Percentiles rank a stretch among this genome's conserved stretches.
These are phyloP conservation scores for Morus bassanus DNA, from an alignment of 2,797 vertebrate genomes.

Conservation along the genomic window DNA sequence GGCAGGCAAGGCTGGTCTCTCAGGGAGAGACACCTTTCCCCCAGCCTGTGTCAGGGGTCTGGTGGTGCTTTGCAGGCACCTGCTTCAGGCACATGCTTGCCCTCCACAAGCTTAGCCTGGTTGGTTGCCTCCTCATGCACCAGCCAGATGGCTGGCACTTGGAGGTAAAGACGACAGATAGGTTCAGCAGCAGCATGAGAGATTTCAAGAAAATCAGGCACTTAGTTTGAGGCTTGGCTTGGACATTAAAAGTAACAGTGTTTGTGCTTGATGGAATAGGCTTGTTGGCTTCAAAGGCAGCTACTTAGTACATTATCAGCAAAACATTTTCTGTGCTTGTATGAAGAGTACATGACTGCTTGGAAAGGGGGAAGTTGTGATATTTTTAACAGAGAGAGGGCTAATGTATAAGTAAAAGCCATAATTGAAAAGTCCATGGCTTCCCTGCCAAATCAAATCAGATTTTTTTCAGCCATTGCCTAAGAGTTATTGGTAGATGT, in stretches of 20 bases:
- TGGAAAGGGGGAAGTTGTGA: background rate
- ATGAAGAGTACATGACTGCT: background rate
- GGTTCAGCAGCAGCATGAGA: background rate
- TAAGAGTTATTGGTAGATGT: background rate
- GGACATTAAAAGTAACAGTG: background rate
- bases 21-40: background rate
- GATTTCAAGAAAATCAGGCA: background rate
- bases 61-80: background rate
- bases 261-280: background rate
- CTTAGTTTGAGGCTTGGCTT: background rate
- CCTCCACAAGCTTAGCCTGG: background rate
- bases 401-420: background rate
- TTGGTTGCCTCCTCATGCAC: background rate
- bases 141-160: background rate
- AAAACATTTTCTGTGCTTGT: background rate
- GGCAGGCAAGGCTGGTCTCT: background rate
- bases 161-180: rapidly evolving
- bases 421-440: background rate
- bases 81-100: background rate
- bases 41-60: background rate
- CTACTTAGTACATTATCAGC: background rate
- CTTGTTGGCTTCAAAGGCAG: background rate
- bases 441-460: background rate
- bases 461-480: background rate
- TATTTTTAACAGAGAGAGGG: background rate